These are phyloP conservation scores for Pemphigus obesinymphae DNA, from an alignment of 1,140 invertebrate genomes.

Conservation along the genomic window DNA sequence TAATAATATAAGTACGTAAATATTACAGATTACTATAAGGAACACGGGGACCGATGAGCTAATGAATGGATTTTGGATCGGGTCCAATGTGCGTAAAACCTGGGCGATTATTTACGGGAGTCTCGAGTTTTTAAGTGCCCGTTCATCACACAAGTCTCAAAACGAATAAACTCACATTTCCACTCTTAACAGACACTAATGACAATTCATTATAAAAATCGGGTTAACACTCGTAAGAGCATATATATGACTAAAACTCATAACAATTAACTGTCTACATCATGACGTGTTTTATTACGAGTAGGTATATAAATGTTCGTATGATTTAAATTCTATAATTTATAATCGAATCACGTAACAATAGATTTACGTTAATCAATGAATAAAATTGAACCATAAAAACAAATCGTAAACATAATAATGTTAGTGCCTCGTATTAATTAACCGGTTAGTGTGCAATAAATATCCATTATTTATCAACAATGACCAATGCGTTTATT, in stretches of 20 bases:
- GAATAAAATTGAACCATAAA: neutral
- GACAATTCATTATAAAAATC: neutral
- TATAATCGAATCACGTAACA: neutral
- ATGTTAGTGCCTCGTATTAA: neutral
- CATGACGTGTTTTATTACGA: neutral
- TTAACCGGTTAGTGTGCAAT: neutral
- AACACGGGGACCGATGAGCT: slow-evolving; percentile 21
- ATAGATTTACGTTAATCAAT: neutral
- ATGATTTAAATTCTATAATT: neutral
- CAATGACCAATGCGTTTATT: too few species aligned
- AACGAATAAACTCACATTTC: neutral
- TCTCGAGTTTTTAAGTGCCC: neutral
- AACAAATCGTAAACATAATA: neutral
- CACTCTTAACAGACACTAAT: neutral
- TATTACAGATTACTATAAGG: neutral
- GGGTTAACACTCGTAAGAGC: neutral
- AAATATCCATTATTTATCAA: neutral
- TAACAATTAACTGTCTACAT: neutral
- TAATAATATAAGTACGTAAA: neutral
- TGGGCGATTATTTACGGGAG: slow-evolving; percentile 16
- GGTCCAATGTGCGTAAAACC: slow-evolving; percentile 9
- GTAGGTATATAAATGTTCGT: neutral
- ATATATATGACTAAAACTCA: neutral
- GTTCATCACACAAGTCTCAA: neutral
- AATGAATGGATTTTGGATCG: slow-evolving; percentile 31